Conservation (phyloP, 2,888 invertebrate species). For the Cybosia mesomella region DNA sequence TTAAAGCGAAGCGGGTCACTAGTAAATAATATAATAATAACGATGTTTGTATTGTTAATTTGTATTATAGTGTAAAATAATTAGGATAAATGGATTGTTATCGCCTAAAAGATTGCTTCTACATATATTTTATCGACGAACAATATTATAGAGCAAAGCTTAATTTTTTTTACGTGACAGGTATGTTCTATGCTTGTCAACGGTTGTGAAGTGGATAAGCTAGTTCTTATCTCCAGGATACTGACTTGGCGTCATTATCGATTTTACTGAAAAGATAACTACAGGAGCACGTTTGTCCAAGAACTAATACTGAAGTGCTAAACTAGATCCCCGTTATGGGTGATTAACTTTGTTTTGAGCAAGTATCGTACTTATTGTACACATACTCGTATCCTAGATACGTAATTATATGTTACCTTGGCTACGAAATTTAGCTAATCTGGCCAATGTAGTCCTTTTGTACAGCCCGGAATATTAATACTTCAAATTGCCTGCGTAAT, state of each 20-base stretch:
- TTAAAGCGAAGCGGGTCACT: background rate
- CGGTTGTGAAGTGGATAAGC: background rate
- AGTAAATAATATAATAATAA: background rate
- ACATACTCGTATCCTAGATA: background rate
- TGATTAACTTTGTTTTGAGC: background rate
- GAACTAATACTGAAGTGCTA: background rate
- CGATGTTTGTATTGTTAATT: slow-evolving; percentile 27
- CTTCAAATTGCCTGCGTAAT: background rate
- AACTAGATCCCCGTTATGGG: too few species aligned
- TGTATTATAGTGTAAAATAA: slow-evolving; percentile 32
- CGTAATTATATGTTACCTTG: background rate
- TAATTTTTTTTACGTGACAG: background rate
- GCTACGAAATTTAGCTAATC: background rate
- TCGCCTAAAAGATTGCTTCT: slow-evolving; percentile 29
- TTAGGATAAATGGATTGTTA: slow-evolving; percentile 41
- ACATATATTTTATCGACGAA: slow-evolving; percentile 31
- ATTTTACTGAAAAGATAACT: background rate
- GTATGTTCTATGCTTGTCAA: background rate
- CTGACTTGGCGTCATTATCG: background rate
- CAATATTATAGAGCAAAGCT: background rate
- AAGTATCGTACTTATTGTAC: background rate
- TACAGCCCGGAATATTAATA: background rate
- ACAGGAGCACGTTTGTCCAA: background rate
- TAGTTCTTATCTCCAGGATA: background rate
- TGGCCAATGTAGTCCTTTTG: background rate